Conservation (phyloP, 2,888 invertebrate genomes). For the Tricholauxania praeusta region DNA sequence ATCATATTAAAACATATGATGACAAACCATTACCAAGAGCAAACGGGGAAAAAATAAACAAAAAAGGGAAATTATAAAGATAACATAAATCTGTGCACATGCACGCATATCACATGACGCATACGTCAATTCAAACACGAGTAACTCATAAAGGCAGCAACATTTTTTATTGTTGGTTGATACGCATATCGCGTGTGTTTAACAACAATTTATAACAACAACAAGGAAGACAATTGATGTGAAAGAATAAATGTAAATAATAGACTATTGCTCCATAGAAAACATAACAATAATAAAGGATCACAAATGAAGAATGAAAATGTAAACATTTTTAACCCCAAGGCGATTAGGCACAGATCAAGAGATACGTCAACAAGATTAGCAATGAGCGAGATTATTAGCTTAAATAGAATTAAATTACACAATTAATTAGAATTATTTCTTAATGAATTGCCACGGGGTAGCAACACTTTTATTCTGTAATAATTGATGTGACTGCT, state of each 20-base stretch:
- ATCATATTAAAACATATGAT: slow-evolving; percentile 6
- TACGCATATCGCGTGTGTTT: too few species aligned
- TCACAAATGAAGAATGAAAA: not conserved
- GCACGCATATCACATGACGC: not conserved
- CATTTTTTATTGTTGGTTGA: slow-evolving; percentile 1
- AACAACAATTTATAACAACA: not conserved
- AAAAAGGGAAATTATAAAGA: not conserved
- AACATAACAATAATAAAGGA: not conserved
- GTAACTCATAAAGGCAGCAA: not conserved
- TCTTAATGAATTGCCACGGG: too few species aligned
- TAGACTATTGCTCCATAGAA: not conserved
- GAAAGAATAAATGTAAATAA: not conserved
- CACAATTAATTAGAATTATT: too few species aligned
- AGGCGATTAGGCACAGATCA: too few species aligned
- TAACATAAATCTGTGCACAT: slow-evolving; percentile 10
- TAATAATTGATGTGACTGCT: too few species aligned
- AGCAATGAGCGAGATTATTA: too few species aligned
- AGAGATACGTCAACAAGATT: too few species aligned
- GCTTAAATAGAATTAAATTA: too few species aligned
- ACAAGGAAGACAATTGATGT: not conserved
- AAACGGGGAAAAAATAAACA: not conserved
- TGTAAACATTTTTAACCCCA: too few species aligned
- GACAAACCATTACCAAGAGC: not conserved
- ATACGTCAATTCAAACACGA: not conserved
- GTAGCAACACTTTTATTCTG: too few species aligned